phyloP scores from a whole-genome alignment of 2,797 vertebrate species.

The Lepus townsendii region DNA sequence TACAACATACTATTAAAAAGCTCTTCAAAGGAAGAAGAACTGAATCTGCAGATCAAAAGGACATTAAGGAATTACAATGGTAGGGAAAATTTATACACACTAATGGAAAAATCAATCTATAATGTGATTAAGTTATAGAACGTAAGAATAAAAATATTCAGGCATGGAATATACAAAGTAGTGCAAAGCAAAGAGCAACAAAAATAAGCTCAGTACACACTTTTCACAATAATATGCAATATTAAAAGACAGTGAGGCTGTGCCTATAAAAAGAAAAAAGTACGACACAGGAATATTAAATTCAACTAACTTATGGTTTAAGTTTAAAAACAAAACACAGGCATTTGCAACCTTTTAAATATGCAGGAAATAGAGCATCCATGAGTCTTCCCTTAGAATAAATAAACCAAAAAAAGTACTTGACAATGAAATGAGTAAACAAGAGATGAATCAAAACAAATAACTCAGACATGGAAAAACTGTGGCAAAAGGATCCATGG shows the following conservation, averaged over 20 bases:
- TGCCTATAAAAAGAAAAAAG: constrained; percentile 3
- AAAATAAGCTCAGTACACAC: neutral
- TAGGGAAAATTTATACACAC: neutral
- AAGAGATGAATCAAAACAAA: constrained; percentile 63
- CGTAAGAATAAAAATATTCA: constrained; percentile 7
- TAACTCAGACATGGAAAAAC: constrained; percentile 56
- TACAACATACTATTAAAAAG: neutral
- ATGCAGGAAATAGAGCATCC: constrained; percentile 41
- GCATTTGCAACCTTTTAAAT: constrained; percentile 47
- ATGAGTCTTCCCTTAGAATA: constrained; percentile 33
- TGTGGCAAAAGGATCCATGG: neutral
- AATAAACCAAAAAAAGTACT: constrained; percentile 45
- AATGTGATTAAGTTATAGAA: neutral
- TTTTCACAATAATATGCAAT: neutral
- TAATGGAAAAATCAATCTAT: constrained; percentile 2
- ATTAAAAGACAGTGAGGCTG: neutral
- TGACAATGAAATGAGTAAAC: constrained; percentile 68
- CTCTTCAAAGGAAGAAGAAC: constrained; percentile 21
- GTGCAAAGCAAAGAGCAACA: neutral
- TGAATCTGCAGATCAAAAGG: neutral
- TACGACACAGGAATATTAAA: constrained; percentile 13
- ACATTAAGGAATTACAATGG: neutral
- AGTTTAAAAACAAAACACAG: constrained; percentile 54
- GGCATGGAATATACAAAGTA: neutral
- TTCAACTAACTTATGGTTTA: neutral